These are phyloP conservation scores for Uropsilus gracilis DNA, from an alignment of 2,113 vertebrate species.

Conservation along the genomic window DNA sequence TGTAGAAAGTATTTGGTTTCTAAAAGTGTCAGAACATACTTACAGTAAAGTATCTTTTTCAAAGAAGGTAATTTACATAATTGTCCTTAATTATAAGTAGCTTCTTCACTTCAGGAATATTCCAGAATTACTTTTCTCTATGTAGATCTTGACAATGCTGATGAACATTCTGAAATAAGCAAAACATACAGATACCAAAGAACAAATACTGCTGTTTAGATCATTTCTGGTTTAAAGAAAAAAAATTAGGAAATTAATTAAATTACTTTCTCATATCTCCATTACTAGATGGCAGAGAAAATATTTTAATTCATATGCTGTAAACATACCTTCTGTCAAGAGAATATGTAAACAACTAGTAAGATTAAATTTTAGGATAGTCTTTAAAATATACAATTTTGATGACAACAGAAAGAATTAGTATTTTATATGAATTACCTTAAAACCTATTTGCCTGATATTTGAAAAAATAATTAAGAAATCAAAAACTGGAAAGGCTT, in stretches of 20 bases:
- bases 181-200: neutral
- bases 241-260: neutral
- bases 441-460: neutral
- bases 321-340: neutral
- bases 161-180: neutral
- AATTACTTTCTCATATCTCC: neutral
- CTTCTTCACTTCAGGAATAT: neutral
- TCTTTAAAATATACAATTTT: neutral
- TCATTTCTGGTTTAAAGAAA: neutral
- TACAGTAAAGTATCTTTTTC: neutral
- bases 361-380: neutral
- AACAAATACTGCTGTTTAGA: neutral
- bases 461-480: neutral
- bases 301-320: neutral
- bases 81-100: neutral
- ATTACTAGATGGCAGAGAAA: neutral
- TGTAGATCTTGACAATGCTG: neutral
- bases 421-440: neutral
- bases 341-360: neutral
- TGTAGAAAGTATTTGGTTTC: neutral
- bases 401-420: neutral
- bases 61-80: neutral
- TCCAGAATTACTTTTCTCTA: neutral
- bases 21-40: neutral
- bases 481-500: slow-evolving; percentile 22